Evolutionary conservation across 2,113 vertebrate genomes (phyloP).

Genomic region (Sinocyclocheilus maitianheensis): DNA sequence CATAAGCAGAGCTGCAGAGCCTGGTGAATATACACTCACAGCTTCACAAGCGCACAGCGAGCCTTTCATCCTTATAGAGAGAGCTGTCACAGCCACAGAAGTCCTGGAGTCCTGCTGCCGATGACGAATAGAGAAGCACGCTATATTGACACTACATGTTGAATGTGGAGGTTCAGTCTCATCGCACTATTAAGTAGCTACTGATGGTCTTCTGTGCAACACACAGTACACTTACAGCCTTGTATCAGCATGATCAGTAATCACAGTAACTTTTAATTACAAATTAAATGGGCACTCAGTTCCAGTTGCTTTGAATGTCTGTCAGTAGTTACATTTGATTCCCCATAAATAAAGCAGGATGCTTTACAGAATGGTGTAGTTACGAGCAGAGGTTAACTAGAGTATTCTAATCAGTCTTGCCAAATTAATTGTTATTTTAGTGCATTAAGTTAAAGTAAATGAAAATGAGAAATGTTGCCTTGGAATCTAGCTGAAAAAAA

Average conservation of each 20-base stretch:
- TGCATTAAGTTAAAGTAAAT: too few species aligned
- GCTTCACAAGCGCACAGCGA: background rate
- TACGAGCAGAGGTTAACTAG: background rate
- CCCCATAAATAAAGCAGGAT: background rate
- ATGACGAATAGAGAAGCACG: background rate
- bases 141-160: background rate
- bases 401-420: too few species aligned
- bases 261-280: background rate
- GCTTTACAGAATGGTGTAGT: background rate
- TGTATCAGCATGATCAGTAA: background rate
- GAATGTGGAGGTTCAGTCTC: too few species aligned
- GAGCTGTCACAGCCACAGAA: background rate
- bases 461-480: too few species aligned
- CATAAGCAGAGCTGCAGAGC: conserved; percentile 23
- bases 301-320: background rate
- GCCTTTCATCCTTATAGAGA: background rate
- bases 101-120: background rate
- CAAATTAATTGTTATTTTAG: too few species aligned
- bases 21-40: conserved; percentile 30
- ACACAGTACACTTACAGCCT: background rate
- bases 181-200: background rate
- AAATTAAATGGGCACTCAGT: background rate
- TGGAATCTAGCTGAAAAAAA: too few species aligned
- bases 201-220: background rate
- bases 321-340: background rate